A percentile compares a stretch with the other conserved stretches of the same genome.
Conservation (phyloP, 1,140 invertebrate species). For the Caenorhabditis latens region DNA sequence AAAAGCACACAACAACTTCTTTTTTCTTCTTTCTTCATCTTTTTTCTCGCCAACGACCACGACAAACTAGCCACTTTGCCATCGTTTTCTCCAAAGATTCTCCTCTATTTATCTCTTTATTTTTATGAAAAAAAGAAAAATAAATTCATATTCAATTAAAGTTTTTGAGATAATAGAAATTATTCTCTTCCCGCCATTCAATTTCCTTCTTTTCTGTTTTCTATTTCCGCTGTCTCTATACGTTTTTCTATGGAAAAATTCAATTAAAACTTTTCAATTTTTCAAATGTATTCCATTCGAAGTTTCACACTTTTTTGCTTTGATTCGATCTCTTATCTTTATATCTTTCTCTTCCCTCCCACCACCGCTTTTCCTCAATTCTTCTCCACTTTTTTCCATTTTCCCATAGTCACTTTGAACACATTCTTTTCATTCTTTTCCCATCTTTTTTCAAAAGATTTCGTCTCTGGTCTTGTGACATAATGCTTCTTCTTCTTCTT, state of each 20-base stretch:
- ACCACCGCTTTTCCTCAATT: not conserved
- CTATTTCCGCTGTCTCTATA: conserved; percentile 2
- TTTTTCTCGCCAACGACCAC: not conserved
- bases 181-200: not conserved
- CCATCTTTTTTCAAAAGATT: not conserved
- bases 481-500: not conserved
- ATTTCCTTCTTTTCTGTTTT: not conserved
- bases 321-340: conserved; percentile 3
- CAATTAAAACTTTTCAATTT: not conserved
- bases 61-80: conserved; percentile 38
- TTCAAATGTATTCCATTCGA: not conserved
- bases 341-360: not conserved
- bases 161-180: not conserved
- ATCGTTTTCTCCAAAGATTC: not conserved
- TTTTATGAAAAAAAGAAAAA: not conserved
- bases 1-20: conserved; percentile 55
- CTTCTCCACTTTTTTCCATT: not conserved
- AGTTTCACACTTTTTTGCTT: not conserved
- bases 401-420: conserved; percentile 19
- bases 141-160: not conserved
- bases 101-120: not conserved
- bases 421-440: conserved; percentile 19
- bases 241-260: not conserved
- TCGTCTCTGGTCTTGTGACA: conserved; percentile 1
- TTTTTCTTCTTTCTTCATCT: not conserved